Conservation (phyloP, 2,888 invertebrate genomes). For the Petrophora chlorosata region DNA sequence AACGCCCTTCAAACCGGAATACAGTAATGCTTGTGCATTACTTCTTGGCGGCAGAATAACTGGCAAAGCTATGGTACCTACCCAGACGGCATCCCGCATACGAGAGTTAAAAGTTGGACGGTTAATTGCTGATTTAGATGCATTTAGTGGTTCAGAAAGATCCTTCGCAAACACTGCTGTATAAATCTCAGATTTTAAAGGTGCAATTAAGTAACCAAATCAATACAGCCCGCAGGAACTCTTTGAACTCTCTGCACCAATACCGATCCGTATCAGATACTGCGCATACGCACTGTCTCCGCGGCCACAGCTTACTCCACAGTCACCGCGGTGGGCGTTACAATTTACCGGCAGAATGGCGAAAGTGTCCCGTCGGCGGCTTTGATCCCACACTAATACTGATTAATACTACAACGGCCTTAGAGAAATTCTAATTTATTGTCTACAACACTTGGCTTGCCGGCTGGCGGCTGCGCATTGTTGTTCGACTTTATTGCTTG, state of each 20-base stretch:
- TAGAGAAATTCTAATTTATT: slow-evolving; percentile 63
- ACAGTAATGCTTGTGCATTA: too few relatives aligned
- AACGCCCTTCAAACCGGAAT: too few relatives aligned
- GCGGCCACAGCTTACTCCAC: background rate
- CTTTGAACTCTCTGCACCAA: too few relatives aligned
- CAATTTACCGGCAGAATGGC: slow-evolving; percentile 57
- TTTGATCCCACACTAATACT: slow-evolving; percentile 61
- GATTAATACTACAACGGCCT: slow-evolving; percentile 54
- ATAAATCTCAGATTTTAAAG: too few relatives aligned
- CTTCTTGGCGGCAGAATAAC: too few relatives aligned
- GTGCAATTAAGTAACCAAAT: too few relatives aligned
- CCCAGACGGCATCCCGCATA: too few relatives aligned
- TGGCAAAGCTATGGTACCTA: too few relatives aligned
- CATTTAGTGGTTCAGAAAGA: too few relatives aligned
- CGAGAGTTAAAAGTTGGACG: too few relatives aligned
- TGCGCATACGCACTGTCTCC: slow-evolving; percentile 21
- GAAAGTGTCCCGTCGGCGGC: slow-evolving; percentile 63
- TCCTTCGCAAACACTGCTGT: too few relatives aligned
- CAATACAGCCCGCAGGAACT: too few relatives aligned
- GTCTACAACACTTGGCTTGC: slow-evolving; percentile 2
- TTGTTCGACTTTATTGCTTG: slow-evolving; percentile 3
- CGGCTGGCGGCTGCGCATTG: slow-evolving; percentile 6
- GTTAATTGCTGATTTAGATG: slow-evolving; percentile 12
- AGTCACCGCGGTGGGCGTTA: slow-evolving; percentile 51
- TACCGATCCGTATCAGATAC: background rate